Conservation (phyloP, 2,797 vertebrate genomes). For the Corythornis leucogaster region DNA sequence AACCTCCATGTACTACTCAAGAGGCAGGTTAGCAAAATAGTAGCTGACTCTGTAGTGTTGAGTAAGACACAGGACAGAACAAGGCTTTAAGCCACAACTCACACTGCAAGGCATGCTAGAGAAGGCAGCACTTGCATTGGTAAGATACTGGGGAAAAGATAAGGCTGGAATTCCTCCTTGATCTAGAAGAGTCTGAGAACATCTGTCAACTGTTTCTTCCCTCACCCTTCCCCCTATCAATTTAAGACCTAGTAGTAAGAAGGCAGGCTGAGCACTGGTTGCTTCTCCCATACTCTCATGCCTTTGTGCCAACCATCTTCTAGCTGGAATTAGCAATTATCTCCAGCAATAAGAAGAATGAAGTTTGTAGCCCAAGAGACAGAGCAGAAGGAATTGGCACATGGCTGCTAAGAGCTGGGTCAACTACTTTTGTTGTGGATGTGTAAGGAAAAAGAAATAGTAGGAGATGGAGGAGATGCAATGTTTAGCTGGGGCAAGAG, state of each 20-base stretch:
- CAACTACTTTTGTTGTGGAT: not conserved
- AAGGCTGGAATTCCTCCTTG: not conserved
- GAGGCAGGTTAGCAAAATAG: not conserved
- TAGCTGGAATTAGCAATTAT: not conserved
- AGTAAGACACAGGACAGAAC: not conserved
- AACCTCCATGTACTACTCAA: not conserved
- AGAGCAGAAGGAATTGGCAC: not conserved
- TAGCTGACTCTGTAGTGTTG: not conserved
- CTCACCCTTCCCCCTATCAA: not conserved
- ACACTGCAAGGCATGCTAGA: not conserved
- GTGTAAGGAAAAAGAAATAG: not conserved
- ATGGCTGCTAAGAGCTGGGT: not conserved
- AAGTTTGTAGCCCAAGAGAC: not conserved
- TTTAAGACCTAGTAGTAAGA: not conserved
- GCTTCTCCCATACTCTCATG: not conserved
- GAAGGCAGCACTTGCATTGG: not conserved
- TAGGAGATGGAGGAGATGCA: not conserved
- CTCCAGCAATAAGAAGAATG: not conserved
- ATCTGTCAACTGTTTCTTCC: not conserved
- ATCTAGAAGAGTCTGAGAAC: not conserved
- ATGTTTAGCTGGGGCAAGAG: not conserved
- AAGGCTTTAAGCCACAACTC: not conserved
- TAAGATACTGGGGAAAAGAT: not conserved
- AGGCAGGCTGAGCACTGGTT: not conserved
- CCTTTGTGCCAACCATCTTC: not conserved